Percentiles rank a stretch among this genome's conserved stretches.
These are phyloP conservation scores for Apocrypta bakeri DNA, from an alignment of 1,140 invertebrate genomes.

Conservation along the genomic window DNA sequence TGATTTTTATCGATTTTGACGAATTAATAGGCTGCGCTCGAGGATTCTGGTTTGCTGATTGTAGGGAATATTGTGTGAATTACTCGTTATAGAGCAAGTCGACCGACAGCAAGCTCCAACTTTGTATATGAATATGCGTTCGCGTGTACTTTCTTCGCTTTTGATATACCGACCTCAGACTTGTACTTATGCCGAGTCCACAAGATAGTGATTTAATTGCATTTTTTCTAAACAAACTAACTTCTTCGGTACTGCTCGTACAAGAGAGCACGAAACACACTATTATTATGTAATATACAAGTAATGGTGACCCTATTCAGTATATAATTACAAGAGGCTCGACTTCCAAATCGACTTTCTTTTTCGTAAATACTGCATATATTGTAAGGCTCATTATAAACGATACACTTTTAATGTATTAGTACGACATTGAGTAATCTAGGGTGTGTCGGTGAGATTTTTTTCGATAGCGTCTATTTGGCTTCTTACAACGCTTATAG, in stretches of 20 bases:
- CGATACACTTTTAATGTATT: not conserved
- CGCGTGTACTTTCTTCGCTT: not conserved
- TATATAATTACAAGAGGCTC: conserved; percentile 1
- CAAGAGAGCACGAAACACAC: not conserved
- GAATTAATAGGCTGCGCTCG: not conserved
- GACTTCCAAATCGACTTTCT: conserved; percentile 36
- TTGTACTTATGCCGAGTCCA: no score
- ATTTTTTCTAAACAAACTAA: not conserved
- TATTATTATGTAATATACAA: not conserved
- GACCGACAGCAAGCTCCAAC: not conserved
- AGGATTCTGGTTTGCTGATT: not conserved
- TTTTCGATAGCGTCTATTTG: not conserved
- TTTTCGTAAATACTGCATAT: not conserved
- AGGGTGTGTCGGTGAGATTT: not conserved
- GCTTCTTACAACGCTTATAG: not conserved
- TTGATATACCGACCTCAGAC: not conserved
- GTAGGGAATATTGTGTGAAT: not conserved
- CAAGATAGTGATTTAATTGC: no score
- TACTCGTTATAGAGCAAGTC: not conserved
- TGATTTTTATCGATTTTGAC: conserved; percentile 12
- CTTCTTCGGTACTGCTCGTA: not conserved
- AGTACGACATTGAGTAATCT: conserved; percentile 25
- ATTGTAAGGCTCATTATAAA: conserved; percentile 10
- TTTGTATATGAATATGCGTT: not conserved
- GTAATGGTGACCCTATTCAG: not conserved